Percentiles rank a stretch among this genome's conserved stretches.
Conservation (phyloP, 2,888 invertebrate species). For the Agonum fuliginosum region DNA sequence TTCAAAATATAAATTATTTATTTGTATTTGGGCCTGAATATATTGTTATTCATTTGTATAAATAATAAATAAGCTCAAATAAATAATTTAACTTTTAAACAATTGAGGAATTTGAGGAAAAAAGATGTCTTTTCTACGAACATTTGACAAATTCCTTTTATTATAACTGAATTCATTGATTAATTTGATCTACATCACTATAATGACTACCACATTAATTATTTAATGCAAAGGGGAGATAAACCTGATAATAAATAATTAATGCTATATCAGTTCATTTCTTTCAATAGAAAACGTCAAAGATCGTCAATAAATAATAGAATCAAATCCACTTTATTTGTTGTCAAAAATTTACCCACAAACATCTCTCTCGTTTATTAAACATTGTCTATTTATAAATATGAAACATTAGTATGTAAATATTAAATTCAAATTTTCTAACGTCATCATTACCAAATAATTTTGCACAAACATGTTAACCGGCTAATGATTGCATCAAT, state of each 20-base stretch:
- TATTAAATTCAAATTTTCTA: constrained; percentile 5
- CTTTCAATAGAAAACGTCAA: neutral
- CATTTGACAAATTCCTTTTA: too few relatives aligned
- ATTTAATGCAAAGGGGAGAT: constrained; percentile 24
- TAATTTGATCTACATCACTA: constrained; percentile 29
- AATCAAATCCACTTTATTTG: neutral
- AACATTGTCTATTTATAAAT: constrained; percentile 25
- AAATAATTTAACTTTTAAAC: too few relatives aligned
- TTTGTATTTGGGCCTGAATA: too few relatives aligned
- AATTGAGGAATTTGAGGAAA: too few relatives aligned
- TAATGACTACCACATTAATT: constrained; percentile 17
- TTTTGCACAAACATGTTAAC: constrained; percentile 22
- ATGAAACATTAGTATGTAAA: constrained; percentile 12
- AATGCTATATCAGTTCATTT: constrained; percentile 18
- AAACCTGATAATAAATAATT: constrained; percentile 26
- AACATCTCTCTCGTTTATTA: neutral
- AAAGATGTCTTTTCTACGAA: too few relatives aligned
- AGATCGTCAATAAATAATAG: neutral
- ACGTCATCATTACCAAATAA: constrained; percentile 32
- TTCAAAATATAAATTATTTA: too few relatives aligned
- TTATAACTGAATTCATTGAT: constrained; percentile 1
- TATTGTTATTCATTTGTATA: too few relatives aligned
- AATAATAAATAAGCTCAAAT: too few relatives aligned
- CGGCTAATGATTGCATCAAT: constrained; percentile 47
- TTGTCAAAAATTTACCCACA: neutral